Base-by-base conservation (phyloP, 2,113 vertebrate genomes). In the Sphaerodactylus townsendi region DNA sequence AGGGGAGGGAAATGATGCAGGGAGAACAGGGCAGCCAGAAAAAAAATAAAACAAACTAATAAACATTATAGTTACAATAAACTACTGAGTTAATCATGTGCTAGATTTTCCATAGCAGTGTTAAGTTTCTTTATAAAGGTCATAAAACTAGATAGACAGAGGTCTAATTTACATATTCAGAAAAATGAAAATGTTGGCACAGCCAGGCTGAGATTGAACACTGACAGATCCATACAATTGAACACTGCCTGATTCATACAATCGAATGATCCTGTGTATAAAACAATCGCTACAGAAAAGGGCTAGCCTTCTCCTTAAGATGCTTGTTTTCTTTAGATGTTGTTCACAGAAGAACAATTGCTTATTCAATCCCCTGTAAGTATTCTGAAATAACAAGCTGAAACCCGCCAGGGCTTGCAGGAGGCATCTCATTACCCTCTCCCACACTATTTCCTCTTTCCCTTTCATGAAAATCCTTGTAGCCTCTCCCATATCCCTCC, bases 11-110 rank as follows among this genome's bases (percentile, higher is more conserved):
- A 0, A 41, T 83, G 83, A 78, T 64, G 50, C 48, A 17, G 53
- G 46, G 64, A 89, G 89, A 91, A 83, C 85, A 77, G 62, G 87
- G 86, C 79, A 82, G 25, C 88, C 82, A 50, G 0, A 15, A 66
- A 87, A 72, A 82, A 89, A 87, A 62, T 79, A 91, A 86, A 85
- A 41, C 44, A 86, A 86, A 53, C 74, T 50, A 59, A 82, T 72
- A 90, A 90, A 66, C 70, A 83, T 70, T 66, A 83, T 68, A 84
- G 30, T 44, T 87, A 50, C 70, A 50, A 79, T 76, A 30, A 77
- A 84, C 41, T 77, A 75, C 78, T 87, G 59, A n/a, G 82, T 53
- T 79, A 79, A 85, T 72, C 33, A 71, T 79, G 66, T 46, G 2
- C 21, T 78, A 39, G 56, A 76, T 35, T 71, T n/a, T 62, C 68